These are phyloP conservation scores for Microcebus griseorufus DNA, from an alignment of 2,113 vertebrate species.

Conservation along the genomic window DNA sequence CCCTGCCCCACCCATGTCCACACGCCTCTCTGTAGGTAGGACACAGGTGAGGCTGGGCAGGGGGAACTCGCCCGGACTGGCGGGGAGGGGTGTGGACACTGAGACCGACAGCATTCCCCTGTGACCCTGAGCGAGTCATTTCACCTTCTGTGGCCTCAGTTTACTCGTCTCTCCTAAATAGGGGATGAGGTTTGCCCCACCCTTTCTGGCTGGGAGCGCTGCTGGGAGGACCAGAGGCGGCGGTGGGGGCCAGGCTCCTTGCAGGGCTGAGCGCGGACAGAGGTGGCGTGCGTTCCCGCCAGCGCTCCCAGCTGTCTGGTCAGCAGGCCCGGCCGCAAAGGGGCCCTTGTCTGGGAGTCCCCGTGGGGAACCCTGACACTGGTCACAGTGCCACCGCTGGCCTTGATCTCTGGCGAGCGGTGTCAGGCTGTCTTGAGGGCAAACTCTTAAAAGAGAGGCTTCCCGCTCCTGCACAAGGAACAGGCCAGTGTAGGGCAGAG, in stretches of 20 bases:
- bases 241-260: neutral
- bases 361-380: constrained; percentile 72
- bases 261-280: neutral
- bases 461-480: neutral
- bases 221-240: neutral
- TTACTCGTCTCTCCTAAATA: neutral
- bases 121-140: neutral
- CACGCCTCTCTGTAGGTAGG: accelerated
- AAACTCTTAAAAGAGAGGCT: neutral
- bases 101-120: neutral
- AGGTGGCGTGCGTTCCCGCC: constrained; percentile 65
- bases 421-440: constrained; percentile 58
- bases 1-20: accelerated
- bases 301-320: constrained; percentile 66
- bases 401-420: constrained; percentile 66
- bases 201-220: neutral
- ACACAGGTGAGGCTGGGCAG: neutral
- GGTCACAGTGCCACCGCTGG: constrained; percentile 66
- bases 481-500: constrained; percentile 7
- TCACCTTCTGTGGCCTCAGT: neutral
- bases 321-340: constrained; percentile 77
- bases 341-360: constrained; percentile 76
- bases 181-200: neutral
- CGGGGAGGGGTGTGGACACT: neutral
- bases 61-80: neutral